These are phyloP conservation scores for Rhyzopertha dominica DNA, from an alignment of 1,140 invertebrate genomes.

Conservation along the genomic window DNA sequence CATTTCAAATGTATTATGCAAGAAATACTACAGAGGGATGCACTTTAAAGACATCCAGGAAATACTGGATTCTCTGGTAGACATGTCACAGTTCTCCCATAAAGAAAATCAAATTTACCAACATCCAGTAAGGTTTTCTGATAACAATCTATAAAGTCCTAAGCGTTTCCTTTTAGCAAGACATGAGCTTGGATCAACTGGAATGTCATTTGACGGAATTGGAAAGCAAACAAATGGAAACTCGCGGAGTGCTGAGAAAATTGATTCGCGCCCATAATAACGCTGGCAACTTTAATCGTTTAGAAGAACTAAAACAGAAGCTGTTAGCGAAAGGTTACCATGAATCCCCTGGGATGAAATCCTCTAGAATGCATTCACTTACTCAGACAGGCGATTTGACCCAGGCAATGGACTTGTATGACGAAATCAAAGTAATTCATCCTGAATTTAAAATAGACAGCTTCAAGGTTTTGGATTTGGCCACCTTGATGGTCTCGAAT, in stretches of 20 bases:
- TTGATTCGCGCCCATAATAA: constrained; percentile 50
- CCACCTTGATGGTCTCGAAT: constrained; percentile 49
- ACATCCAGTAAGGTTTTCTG: no score
- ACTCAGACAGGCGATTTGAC: constrained; percentile 48
- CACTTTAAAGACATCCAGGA: no score
- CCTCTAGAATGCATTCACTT: constrained; percentile 50
- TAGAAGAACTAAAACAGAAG: constrained; percentile 46
- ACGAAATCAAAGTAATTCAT: constrained; percentile 45
- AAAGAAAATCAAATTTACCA: no score
- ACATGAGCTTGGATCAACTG: constrained; percentile 51
- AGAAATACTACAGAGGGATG: no score
- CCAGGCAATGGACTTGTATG: constrained; percentile 45
- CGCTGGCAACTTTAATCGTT: constrained; percentile 47
- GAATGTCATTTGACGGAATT: constrained; percentile 51
- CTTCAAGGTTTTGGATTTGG: constrained; percentile 54
- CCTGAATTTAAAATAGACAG: constrained; percentile 51
- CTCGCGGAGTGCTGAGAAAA: constrained; percentile 50
- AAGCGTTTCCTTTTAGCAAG: constrained; percentile 41
- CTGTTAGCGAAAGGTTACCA: constrained; percentile 46
- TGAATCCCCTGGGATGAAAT: constrained; percentile 52
- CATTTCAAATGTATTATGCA: constrained; percentile 23
- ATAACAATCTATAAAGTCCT: no score
- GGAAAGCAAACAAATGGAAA: constrained; percentile 52
- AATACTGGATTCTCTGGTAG: no score
- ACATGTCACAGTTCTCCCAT: no score